These are phyloP conservation scores for Aegithalos caudatus DNA, from an alignment of 2,113 vertebrate species.

Conservation along the genomic window DNA sequence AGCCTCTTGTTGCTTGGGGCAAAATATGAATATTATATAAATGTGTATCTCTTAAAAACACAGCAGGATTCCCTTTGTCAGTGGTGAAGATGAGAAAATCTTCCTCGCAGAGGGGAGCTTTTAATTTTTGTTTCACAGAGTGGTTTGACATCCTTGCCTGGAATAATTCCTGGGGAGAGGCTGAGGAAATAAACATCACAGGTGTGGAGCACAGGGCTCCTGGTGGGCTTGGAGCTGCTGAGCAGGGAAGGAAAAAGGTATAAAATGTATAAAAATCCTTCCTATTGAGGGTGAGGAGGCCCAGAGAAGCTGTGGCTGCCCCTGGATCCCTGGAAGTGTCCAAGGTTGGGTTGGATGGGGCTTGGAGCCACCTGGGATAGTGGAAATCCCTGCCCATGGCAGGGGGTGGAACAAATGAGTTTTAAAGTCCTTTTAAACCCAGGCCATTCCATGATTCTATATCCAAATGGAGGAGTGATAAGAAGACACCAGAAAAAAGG, in stretches of 20 bases:
- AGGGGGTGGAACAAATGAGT: fast-evolving
- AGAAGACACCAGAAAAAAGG: not conserved
- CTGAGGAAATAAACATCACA: not conserved
- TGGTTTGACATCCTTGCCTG: not conserved
- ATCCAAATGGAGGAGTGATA: not conserved
- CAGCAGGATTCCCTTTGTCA: not conserved
- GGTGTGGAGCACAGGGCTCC: not conserved
- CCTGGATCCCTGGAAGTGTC: not conserved
- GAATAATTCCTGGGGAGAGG: not conserved
- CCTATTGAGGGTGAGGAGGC: not conserved
- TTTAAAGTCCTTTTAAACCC: not conserved
- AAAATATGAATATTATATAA: not conserved
- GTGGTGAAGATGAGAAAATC: not conserved
- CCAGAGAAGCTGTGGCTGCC: not conserved
- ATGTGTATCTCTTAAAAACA: not conserved
- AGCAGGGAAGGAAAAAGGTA: not conserved
- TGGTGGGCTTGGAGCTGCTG: not conserved
- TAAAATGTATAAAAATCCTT: not conserved
- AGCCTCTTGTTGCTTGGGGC: not conserved
- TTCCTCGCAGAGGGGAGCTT: not conserved
- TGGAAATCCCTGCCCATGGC: not conserved
- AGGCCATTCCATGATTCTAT: not conserved
- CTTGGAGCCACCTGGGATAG: not conserved
- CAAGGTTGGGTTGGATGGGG: not conserved
- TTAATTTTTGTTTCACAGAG: not conserved